phyloP scores from a whole-genome alignment of 2,797 vertebrate genomes.

The Avahi laniger region DNA sequence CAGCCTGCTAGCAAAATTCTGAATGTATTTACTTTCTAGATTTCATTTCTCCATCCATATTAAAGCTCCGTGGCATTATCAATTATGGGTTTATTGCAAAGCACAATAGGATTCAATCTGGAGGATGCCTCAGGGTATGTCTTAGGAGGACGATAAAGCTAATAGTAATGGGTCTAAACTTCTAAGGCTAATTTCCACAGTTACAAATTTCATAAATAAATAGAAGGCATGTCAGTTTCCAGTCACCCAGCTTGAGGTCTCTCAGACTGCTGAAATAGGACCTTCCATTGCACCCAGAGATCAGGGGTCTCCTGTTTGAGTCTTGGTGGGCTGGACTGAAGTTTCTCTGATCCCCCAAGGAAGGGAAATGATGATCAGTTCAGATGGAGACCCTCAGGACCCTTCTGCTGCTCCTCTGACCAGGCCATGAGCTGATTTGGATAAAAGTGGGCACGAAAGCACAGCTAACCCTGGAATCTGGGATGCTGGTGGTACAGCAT shows the following conservation, averaged over 20 bases:
- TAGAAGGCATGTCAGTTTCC: slow-evolving; percentile 85
- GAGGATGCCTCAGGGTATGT: slow-evolving; percentile 83
- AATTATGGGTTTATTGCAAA: slow-evolving; percentile 87
- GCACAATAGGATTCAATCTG: slow-evolving; percentile 87
- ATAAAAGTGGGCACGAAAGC: not conserved
- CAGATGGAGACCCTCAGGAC: not conserved
- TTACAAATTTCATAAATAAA: slow-evolving; percentile 89
- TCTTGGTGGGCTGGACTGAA: slow-evolving; percentile 60
- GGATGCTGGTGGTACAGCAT: not conserved
- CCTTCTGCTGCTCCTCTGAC: not conserved
- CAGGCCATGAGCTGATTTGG: not conserved
- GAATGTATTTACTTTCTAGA: slow-evolving; percentile 87
- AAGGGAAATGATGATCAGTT: not conserved
- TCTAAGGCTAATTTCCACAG: slow-evolving; percentile 88
- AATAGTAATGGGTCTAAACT: slow-evolving; percentile 87
- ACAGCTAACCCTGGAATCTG: not conserved
- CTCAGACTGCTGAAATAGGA: slow-evolving; percentile 80
- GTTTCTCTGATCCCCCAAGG: slow-evolving; percentile 52
- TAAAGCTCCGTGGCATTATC: slow-evolving; percentile 88
- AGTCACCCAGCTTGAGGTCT: slow-evolving; percentile 85
- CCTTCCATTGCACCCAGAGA: slow-evolving; percentile 66
- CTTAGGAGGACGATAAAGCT: slow-evolving; percentile 87
- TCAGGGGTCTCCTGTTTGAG: slow-evolving; percentile 63
- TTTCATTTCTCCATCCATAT: slow-evolving; percentile 86
- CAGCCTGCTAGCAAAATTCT: slow-evolving; percentile 86